phyloP scores from a whole-genome alignment of 1,140 invertebrate genomes.

The Epicauta chinensis region DNA sequence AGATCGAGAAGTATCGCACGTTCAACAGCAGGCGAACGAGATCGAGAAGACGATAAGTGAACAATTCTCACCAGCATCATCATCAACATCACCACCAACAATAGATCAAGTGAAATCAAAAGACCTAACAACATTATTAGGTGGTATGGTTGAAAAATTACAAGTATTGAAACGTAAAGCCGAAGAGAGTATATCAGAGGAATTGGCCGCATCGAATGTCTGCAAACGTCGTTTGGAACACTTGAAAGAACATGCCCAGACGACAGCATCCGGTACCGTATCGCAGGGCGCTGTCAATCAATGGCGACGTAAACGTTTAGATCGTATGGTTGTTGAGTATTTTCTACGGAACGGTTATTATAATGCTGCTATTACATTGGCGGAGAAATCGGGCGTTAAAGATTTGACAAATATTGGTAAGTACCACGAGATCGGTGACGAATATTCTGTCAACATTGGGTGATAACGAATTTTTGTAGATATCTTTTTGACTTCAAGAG shows the following conservation, averaged over 20 bases:
- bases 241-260: conserved; percentile 69
- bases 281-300: conserved; percentile 58
- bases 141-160: conserved; percentile 81
- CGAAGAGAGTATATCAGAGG: conserved; percentile 86
- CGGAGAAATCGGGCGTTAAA: conserved; percentile 74
- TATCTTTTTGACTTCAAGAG: conserved; percentile 82
- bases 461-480: conserved; percentile 50
- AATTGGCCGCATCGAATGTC: conserved; percentile 77
- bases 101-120: conserved; percentile 47
- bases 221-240: conserved; percentile 90
- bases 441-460: conserved; percentile 89
- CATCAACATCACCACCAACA: too few species aligned
- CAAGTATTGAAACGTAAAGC: conserved; percentile 90
- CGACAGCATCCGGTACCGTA: conserved; percentile 35
- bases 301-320: conserved; percentile 83
- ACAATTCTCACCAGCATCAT: neutral
- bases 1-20: conserved; percentile 87
- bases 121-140: conserved; percentile 75
- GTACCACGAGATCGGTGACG: conserved; percentile 52
- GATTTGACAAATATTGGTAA: conserved; percentile 87
- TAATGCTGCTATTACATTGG: conserved; percentile 80
- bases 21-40: conserved; percentile 70
- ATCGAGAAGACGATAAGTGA: conserved; percentile 68
- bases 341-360: conserved; percentile 95
- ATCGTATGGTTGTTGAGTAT: conserved; percentile 95